Evolutionary conservation across 2,113 vertebrate species (phyloP).

Genomic region (Emberiza fucata): DNA sequence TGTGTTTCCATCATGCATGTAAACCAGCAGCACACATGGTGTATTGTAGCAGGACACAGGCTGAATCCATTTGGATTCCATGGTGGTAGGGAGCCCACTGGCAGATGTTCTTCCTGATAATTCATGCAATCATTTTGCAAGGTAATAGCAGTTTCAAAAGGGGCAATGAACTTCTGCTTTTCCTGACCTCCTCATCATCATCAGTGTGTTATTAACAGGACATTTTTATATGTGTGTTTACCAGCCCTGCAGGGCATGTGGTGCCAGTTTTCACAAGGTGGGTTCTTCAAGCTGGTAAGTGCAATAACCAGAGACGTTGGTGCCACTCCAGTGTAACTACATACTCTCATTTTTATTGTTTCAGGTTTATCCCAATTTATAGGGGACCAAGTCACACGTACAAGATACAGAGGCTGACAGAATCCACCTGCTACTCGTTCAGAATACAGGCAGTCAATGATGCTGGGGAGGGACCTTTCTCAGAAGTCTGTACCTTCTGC

Average conservation of each 20-base stretch:
- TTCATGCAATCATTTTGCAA: background rate
- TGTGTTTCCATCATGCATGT: background rate
- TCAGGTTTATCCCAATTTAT: constrained; percentile 93
- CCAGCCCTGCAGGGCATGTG: background rate
- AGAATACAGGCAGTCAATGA: constrained; percentile 92
- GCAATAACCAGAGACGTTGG: background rate
- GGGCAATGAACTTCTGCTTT: background rate
- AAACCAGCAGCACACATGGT: rapidly evolving
- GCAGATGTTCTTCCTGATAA: background rate
- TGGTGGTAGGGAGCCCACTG: background rate
- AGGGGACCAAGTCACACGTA: constrained; percentile 96
- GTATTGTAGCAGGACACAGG: background rate
- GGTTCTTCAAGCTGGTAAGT: background rate
- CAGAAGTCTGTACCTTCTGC: constrained; percentile 87
- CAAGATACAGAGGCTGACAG: constrained; percentile 91
- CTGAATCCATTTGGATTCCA: background rate
- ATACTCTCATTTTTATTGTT: background rate
- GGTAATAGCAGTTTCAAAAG: background rate
- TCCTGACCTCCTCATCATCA: background rate
- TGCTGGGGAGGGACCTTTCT: constrained; percentile 93
- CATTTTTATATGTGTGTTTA: background rate
- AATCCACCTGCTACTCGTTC: constrained; percentile 92
- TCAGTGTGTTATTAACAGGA: background rate
- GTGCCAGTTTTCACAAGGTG: background rate
- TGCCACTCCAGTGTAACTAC: background rate